Evolutionary conservation across 2,797 vertebrate species (phyloP).

Genomic region (Thalassophryne amazonica): DNA sequence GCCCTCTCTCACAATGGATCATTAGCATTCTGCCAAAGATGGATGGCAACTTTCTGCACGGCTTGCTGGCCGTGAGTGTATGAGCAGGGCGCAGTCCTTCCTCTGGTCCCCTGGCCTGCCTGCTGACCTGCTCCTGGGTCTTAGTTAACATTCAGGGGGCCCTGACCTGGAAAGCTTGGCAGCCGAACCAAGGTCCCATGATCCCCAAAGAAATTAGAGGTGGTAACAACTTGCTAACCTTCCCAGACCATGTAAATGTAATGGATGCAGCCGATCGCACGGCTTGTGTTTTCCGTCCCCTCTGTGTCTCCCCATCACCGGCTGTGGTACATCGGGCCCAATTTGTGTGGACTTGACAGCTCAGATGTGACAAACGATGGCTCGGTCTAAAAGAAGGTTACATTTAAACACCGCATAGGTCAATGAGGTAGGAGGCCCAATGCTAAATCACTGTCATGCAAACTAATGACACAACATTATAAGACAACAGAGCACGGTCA

Average conservation of each 20-base stretch:
- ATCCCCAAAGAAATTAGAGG: conserved; percentile 86
- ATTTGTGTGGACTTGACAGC: conserved; percentile 78
- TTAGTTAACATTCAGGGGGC: conserved; percentile 85
- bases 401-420: conserved; percentile 80
- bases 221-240: conserved; percentile 77
- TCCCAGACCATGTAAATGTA: conserved; percentile 79
- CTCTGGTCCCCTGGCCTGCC: conserved; percentile 73
- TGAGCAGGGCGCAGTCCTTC: conserved; percentile 57
- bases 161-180: conserved; percentile 81
- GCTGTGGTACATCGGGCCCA: conserved; percentile 69
- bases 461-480: conserved; percentile 84
- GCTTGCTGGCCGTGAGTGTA: conserved; percentile 68
- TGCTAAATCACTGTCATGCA: conserved; percentile 85
- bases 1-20: conserved; percentile 71
- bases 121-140: conserved; percentile 80
- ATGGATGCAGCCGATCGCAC: conserved; percentile 68
- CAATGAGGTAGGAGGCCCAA: conserved; percentile 75
- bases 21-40: conserved; percentile 81
- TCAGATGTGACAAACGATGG: conserved; percentile 78
- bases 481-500: conserved; percentile 72
- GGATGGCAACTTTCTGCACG: conserved; percentile 81
- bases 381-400: conserved; percentile 79
- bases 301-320: conserved; percentile 58
- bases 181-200: conserved; percentile 77
- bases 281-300: conserved; percentile 61